phyloP scores from a whole-genome alignment of 2,888 invertebrate genomes.

The Parnassius orleans region DNA sequence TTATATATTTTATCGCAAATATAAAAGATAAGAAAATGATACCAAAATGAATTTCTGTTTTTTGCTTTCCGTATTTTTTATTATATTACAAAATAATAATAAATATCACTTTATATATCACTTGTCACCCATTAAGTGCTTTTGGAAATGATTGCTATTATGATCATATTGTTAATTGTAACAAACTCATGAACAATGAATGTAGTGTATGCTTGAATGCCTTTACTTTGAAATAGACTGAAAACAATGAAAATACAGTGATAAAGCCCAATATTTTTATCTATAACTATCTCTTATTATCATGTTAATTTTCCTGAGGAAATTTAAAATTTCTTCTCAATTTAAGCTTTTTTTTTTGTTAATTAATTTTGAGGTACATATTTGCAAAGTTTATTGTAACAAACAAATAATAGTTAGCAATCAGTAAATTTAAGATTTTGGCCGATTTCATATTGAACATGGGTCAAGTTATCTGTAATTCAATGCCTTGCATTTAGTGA shows the following conservation, averaged over 20 bases:
- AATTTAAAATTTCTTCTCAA: no score
- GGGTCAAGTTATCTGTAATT: not conserved
- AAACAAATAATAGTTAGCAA: not conserved
- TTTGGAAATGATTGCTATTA: not conserved
- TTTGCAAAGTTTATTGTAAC: not conserved
- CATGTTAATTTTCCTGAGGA: no score
- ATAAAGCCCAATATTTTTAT: not conserved
- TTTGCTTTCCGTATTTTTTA: no score
- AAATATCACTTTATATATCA: no score
- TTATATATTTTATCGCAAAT: no score
- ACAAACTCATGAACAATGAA: not conserved
- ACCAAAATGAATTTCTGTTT: no score
- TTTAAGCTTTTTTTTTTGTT: not conserved
- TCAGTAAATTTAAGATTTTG: not conserved
- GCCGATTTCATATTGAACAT: conserved; percentile 12
- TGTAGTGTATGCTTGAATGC: not conserved
- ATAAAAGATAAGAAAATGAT: no score
- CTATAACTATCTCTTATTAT: no score
- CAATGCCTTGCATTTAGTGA: conserved; percentile 16
- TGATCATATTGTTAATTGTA: not conserved
- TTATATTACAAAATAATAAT: no score
- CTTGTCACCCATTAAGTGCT: not conserved
- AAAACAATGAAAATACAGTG: not conserved
- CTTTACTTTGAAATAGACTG: conserved; percentile 1
- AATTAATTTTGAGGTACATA: not conserved